These are phyloP conservation scores for Micromesistius poutassou DNA, from an alignment of 2,797 vertebrate genomes.

Conservation along the genomic window DNA sequence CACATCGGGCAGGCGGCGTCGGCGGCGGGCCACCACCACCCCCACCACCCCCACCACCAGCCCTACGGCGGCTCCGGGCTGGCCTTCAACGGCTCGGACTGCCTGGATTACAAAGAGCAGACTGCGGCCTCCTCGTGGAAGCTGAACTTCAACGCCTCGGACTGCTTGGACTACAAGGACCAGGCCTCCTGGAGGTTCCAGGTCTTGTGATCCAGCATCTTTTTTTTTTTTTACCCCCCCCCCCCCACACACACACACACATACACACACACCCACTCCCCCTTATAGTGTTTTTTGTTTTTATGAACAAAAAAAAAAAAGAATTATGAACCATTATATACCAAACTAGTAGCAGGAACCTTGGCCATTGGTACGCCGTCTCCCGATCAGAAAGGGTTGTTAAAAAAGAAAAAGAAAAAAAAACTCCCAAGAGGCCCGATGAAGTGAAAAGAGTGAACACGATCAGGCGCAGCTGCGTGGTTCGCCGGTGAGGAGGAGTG, in stretches of 20 bases:
- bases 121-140: slow-evolving; percentile 90
- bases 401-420: slow-evolving; percentile 12
- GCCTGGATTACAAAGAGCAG: slow-evolving; percentile 99
- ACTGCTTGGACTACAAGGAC: slow-evolving; percentile 99
- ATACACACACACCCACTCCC: slow-evolving; percentile 32
- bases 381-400: slow-evolving; percentile 25
- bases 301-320: slow-evolving; percentile 51
- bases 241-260: slow-evolving; percentile 40
- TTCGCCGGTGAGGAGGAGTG: slow-evolving; percentile 18
- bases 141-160: slow-evolving; percentile 97
- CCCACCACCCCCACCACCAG: slow-evolving; percentile 85
- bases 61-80: slow-evolving; percentile 84
- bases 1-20: slow-evolving; percentile 91
- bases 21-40: slow-evolving; percentile 79
- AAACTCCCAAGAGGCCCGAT: slow-evolving; percentile 14
- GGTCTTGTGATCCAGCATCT: slow-evolving; percentile 86
- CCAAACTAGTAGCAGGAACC: slow-evolving; percentile 59
- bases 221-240: slow-evolving; percentile 8
- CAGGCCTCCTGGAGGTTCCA: slow-evolving; percentile 99
- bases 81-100: slow-evolving; percentile 96
- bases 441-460: slow-evolving; percentile 41
- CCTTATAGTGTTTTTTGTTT: slow-evolving; percentile 62
- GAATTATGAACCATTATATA: slow-evolving; percentile 63
- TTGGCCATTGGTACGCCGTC: slow-evolving; percentile 39
- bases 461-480: slow-evolving; percentile 18